phyloP scores from a whole-genome alignment of 2,888 invertebrate species.

The Tholera decimalis region DNA sequence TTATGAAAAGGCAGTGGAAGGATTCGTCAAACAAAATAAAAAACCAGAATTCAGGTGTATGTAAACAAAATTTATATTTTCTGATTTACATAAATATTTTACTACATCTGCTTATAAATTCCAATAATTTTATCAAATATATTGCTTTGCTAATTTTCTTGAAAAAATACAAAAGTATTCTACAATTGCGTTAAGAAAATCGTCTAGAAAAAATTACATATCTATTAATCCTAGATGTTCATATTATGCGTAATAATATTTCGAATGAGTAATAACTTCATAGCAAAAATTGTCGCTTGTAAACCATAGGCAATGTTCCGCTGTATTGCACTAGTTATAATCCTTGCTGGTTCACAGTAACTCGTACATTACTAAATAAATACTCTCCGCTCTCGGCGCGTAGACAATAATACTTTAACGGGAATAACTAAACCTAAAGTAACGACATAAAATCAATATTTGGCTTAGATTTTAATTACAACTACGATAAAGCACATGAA shows the following conservation, averaged over 20 bases:
- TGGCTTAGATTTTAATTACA: constrained; percentile 91
- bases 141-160: constrained; percentile 87
- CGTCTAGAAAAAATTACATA: constrained; percentile 88
- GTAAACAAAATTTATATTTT: constrained; percentile 89
- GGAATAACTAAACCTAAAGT: constrained; percentile 85
- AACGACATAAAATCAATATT: constrained; percentile 90
- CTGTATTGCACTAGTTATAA: constrained; percentile 68
- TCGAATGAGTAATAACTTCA: constrained; percentile 76
- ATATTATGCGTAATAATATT: constrained; percentile 87
- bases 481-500: constrained; percentile 90
- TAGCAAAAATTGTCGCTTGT: constrained; percentile 75
- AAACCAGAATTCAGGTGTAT: constrained; percentile 81
- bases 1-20: background rate
- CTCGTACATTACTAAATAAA: constrained; percentile 82
- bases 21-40: constrained; percentile 71
- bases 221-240: constrained; percentile 82
- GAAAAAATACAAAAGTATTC: constrained; percentile 91
- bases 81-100: constrained; percentile 86
- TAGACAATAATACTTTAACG: constrained; percentile 88
- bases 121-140: constrained; percentile 88
- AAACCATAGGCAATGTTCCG: constrained; percentile 63
- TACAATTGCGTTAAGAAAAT: constrained; percentile 85
- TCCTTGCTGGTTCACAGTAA: constrained; percentile 65
- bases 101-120: constrained; percentile 83
- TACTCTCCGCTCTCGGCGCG: constrained; percentile 83